Evolutionary conservation across 2,113 vertebrate genomes (phyloP), one percentile per base, ranked within the genome.

Genomic region (Mobula birostris): DNA sequence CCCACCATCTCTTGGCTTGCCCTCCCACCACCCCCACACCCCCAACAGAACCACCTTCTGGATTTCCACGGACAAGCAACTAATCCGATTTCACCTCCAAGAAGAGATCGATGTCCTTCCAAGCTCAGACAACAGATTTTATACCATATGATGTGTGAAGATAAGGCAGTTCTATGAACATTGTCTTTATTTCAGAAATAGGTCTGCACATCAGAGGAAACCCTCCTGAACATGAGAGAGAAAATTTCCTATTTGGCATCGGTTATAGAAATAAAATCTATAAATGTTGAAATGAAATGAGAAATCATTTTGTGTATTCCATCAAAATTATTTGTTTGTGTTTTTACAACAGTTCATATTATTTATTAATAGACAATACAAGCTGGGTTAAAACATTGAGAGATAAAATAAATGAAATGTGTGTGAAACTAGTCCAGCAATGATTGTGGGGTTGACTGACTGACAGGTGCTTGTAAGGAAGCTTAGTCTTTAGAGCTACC

Each of bases 211-310:
- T 24, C 17, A 40, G 66, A 40, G n/a, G n/a, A 21, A 72, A 92
- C 14, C 27, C 90, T 72, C 14, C 32, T 27, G 70, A 93, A 66
- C 68, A 24, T 40, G 32, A 93, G 19, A 72, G 36, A 70, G n/a
- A 88, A 88, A 48, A 70, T 74, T 24, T 70, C 32, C 1, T 74
- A 48, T 74, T 56, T 32, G 36, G 2, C 72, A 93, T 93, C 91
- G 40, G 63, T 91, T 19, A 40, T 93, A 5, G 70, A 93, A 92
- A 93, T 14, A 93, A 93, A 88, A 88, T 63, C 85, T 92, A 74
- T 92, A 92, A 92, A 74, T 7, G 32, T 93, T 93, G 68, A 70
- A 91, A 93, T 74, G 74, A 93, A 93, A 48, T 93, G 68, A 24
- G 70, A 74, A 48, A 21, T 12, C 68, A 93, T 4, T 48, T 74